Evolutionary conservation across 2,888 invertebrate species (phyloP), one percentile per base, ranked within the genome.

Genomic region (Nymphalis c-album): DNA sequence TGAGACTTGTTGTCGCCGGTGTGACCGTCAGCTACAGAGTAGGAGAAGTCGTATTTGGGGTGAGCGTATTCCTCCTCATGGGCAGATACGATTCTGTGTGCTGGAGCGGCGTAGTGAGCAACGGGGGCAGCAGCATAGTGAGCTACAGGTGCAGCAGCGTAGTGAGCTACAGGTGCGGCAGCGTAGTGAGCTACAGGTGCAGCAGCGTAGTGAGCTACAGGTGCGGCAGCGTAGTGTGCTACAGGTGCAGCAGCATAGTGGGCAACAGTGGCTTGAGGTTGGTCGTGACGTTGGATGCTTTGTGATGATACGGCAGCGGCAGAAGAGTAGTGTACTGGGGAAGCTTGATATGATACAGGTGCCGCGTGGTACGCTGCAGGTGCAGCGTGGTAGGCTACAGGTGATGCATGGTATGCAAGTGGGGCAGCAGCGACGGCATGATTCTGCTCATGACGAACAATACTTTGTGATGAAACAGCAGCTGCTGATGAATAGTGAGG

Each of bases 1-100:
- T 87, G 88, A 60, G 81, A 78, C 78, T 92, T 92, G 77, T 90
- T 87, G 81, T 92, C 91, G 18, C 92, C 93, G 61, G 92, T 91
- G 73, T 92, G 90, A 18, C 85, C 84, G 77, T 91, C 91, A 47
- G 85, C 80, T 61, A 91, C 91, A 65, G 88, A 88, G 79, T 91
- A 91, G 60, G 85, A 84, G 78, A 82, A 90, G 76, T 84, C 79
- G 73, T 83, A 83, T 74, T 81, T 81, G 59, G 83, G 83, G 73
- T 83, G 78, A 45, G 80, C 76, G 81, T 82, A 83, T 59, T 65
- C 82, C 66, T 83, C 83, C 18, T 81, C 81, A 22, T 80, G 80
- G 26, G 77, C 77, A 22, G 80, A 80, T 18, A 80, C 75, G 46
- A 82, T 78, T 75, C 81, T 82, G 77, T 87, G 87, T 57, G 90